Percentiles rank a stretch among this genome's conserved stretches.
Evolutionary conservation across 2,113 vertebrate genomes (phyloP).

Genomic region (Tragelaphus strepsiceros): DNA sequence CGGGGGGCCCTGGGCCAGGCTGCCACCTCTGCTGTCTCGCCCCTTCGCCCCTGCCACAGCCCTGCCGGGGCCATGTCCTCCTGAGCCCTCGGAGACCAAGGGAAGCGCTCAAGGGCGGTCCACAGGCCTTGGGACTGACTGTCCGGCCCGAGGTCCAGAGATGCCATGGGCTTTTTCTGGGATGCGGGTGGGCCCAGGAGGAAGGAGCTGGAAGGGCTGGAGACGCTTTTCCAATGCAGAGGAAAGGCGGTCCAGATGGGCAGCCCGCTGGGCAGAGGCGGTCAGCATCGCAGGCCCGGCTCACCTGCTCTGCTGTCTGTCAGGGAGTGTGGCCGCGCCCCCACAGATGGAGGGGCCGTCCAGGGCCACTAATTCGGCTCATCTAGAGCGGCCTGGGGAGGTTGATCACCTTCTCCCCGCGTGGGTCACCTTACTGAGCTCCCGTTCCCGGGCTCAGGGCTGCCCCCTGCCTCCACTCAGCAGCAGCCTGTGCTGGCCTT

Average conservation of each 20-base stretch:
- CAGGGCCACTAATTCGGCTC: rapidly evolving
- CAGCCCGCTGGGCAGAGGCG: rapidly evolving
- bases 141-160: rapidly evolving
- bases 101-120: rapidly evolving
- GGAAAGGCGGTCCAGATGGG: rapidly evolving
- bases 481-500: rapidly evolving
- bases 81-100: not conserved
- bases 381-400: rapidly evolving
- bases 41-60: not conserved
- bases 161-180: not conserved
- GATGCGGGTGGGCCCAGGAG: not conserved
- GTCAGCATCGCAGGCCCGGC: rapidly evolving
- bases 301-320: not conserved
- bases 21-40: rapidly evolving
- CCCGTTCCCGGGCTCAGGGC: rapidly evolving
- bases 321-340: rapidly evolving
- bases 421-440: rapidly evolving
- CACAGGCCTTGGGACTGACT: not conserved
- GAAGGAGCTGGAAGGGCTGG: not conserved
- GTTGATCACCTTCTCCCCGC: rapidly evolving
- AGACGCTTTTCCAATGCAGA: rapidly evolving
- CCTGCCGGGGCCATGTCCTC: rapidly evolving
- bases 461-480: rapidly evolving
- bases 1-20: too few relatives aligned
- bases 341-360: rapidly evolving